Base-by-base conservation (phyloP, 2,113 vertebrate species). In the Chinchilla lanigera region DNA sequence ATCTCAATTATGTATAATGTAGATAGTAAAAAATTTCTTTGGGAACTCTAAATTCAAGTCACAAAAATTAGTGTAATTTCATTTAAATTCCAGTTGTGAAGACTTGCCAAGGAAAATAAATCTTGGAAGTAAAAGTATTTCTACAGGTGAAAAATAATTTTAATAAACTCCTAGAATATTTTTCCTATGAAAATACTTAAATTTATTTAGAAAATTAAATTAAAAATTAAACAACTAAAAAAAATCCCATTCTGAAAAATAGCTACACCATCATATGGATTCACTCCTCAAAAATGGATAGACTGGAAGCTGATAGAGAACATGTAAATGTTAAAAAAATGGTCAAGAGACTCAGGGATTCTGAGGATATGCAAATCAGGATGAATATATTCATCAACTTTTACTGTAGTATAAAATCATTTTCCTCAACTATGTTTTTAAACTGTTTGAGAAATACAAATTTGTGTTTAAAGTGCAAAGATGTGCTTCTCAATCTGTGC, bases 201-300 rank as follows among this genome's bases (percentile, higher is more conserved):
- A 65, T 22, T 47, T 38, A 7, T 58, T 12, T 94, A 30, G 63
- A 56, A 96, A 0, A 1, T 93, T 77, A 84, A 91, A 35, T 26
- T 7, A 97, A 95, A 93, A 54, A 73, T 28, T 26, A 96, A 92
- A 75, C 41, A 12, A 2, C 0, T 63, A 50, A 5, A 8, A 4
- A 50, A 90, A 80, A 30, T n/a, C 9, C 7, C 65, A 22, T 95
- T 52, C 7, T 94, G 54, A 96, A 96, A 93, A 73, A 86, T 50
- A 90, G 12, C 0, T 0, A n/a, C 75, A 47, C 89, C 56, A 87
- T 50, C 77, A 84, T 0, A 0, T 93, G 56, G 14, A 3, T 4
- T 58, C 6, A 50, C 0, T 63, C 17, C 92, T 92, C 88, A 44
- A 92, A 47, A 88, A 93, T n/a, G 1, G 33, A 84, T 71, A 67